Evolutionary conservation across 2,797 vertebrate species (phyloP).

Genomic region (Mallotus villosus): DNA sequence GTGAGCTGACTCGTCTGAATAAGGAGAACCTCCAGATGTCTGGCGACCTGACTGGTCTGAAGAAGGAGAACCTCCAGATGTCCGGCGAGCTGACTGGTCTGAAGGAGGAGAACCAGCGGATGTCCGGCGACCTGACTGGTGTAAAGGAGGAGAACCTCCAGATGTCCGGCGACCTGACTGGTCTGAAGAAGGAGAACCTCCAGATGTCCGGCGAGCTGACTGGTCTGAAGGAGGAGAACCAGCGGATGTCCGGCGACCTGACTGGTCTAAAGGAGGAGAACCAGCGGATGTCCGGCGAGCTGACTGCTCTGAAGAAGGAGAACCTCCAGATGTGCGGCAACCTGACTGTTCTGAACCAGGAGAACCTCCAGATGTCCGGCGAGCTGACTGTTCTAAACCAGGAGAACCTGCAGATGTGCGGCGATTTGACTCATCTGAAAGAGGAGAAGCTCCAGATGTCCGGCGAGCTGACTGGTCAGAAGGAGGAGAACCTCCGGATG

Average conservation of each 20-base stretch:
- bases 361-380: slow-evolving; percentile 51
- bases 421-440: slow-evolving; percentile 45
- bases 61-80: slow-evolving; percentile 57
- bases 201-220: slow-evolving; percentile 53
- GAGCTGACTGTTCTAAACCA: slow-evolving; percentile 53
- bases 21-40: slow-evolving; percentile 59
- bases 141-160: slow-evolving; percentile 55
- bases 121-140: slow-evolving; percentile 53
- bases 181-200: slow-evolving; percentile 55
- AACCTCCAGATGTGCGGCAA: slow-evolving; percentile 49
- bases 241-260: slow-evolving; percentile 54
- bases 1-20: slow-evolving; percentile 54
- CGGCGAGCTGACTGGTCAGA: slow-evolving; percentile 55
- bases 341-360: slow-evolving; percentile 57
- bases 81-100: slow-evolving; percentile 46
- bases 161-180: slow-evolving; percentile 52
- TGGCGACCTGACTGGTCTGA: slow-evolving; percentile 44
- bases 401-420: slow-evolving; percentile 55
- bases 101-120: slow-evolving; percentile 53
- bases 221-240: slow-evolving; percentile 54
- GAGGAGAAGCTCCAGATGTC: no score
- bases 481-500: slow-evolving; percentile 58
- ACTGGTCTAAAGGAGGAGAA: slow-evolving; percentile 52
- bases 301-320: slow-evolving; percentile 60
- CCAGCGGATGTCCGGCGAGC: slow-evolving; percentile 48